Conservation (phyloP, 2,797 vertebrate genomes). For the Hemibagrus guttatus region DNA sequence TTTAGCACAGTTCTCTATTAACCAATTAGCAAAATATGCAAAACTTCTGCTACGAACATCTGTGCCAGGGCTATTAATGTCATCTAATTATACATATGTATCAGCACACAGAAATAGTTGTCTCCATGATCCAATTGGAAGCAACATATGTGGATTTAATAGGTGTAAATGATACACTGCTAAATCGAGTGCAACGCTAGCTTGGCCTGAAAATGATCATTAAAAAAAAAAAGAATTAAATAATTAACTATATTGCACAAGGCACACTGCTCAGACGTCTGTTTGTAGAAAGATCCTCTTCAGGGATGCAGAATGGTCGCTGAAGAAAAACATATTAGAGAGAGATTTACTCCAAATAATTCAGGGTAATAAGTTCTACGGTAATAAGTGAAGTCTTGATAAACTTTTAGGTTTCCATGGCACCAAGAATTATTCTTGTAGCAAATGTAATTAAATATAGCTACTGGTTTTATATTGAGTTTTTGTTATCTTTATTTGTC, state of each 20-base stretch:
- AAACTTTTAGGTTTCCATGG: no score
- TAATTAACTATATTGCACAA: neutral
- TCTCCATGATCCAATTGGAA: slow-evolving; percentile 9
- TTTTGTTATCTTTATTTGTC: no score
- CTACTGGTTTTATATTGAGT: no score
- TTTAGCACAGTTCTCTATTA: neutral
- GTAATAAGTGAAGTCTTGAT: no score
- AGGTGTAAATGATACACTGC: neutral
- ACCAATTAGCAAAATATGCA: slow-evolving; percentile 43
- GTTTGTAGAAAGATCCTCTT: no score
- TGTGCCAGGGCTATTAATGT: slow-evolving; percentile 38
- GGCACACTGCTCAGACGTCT: no score
- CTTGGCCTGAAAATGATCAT: neutral
- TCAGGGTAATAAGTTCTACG: no score
- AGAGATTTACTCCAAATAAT: no score
- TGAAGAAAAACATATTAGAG: no score
- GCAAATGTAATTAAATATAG: no score
- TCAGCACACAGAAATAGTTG: slow-evolving; percentile 19
- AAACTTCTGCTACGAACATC: slow-evolving; percentile 36
- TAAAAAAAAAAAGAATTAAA: neutral
- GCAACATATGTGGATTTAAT: slow-evolving; percentile 16
- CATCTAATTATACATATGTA: slow-evolving; percentile 34
- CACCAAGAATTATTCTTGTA: no score
- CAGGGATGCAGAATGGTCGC: no score
- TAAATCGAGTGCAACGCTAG: neutral